Base-by-base conservation (phyloP, 2,888 invertebrate species). In the Anodontia alba region DNA sequence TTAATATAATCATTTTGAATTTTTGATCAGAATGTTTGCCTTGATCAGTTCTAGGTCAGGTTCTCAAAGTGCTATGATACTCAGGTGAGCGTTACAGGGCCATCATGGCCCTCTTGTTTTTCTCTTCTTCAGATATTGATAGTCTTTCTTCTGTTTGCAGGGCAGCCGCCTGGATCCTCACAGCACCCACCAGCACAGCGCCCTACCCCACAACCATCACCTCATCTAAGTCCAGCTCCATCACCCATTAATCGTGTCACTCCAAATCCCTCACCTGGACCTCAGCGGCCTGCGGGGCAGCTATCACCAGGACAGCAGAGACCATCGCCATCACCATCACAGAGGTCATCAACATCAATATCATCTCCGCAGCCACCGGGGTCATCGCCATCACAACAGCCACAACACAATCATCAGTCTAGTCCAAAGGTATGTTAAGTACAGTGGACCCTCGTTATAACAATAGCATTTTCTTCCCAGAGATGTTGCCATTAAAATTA, bases 261-360 rank as follows among this genome's bases (percentile, higher is more conserved):
- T 36, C 84, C 78, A 26, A 84, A 87, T 71, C 80, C 81, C 57
- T 81, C 86, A 17, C 84, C 86, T n/a, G 83, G 83, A 69, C 83
- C 85, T 66, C 77, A 68, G 54, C 78, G 69, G 17, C 29, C 69
- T n/a, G 10, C 69, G 1, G 43, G 43, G 8, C 69, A 69, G 69
- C 43, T 75, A 75, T 84, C 87, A 75, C 78, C 86, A 95, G 96
- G 66, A 95, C 81, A 81, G 51, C 62, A 95, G 81, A 95, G 95
- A 88, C 94, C 94, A 72, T 87, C 89, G 74, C 84, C 88, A 15
- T 78, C 84, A 42, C 87, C 88, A 29, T 86, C 87, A 29, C 84
- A 84, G 72, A 83, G 82, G 75, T 81, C 84, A 69, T 81, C 66
- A 51, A 29, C 51, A 20, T 38, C 57, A 36, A 38, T 72, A 23